Evolutionary conservation across 2,113 vertebrate genomes (phyloP), one percentile per base, ranked within the genome.

Genomic region (Trogon surrucura): DNA sequence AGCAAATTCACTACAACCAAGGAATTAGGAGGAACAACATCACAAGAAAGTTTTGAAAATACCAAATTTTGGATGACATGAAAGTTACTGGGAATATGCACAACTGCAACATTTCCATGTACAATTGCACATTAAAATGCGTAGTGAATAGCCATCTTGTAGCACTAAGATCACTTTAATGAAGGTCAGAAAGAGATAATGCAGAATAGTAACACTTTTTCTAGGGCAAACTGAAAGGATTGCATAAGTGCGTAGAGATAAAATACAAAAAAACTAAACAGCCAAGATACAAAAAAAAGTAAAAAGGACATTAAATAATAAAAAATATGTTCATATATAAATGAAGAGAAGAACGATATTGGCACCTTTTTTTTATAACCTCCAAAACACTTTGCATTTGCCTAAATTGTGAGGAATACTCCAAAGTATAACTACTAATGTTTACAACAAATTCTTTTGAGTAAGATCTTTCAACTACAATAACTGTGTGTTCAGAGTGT

Each of bases 371-470:
- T 61, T 81, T 66, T 34, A 45, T 27, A 34, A 48, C 4, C 4
- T 60, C 9, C 4, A 22, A 38, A 88, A 34, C 26, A 32, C 9
- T 58, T 79, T 58, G 2, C 6, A 27, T 58, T 88, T 81, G 13
- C 11, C 6, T 75, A 75, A 78, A 85, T 34, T 65, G 4, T 81
- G 69, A 85, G 29, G 9, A 80, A 36, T 62, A 80, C 36, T 70
- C 7, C n/a, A 25, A 53, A 66, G 13, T 62, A 65, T 36, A 79
- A 17, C 11, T 27, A 6, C 5, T 70, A 66, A 50, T 6, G 18
- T 41, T 78, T 50, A n/a, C 7, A 80, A 21, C 4, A 4, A 1
- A 0, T 2, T 11, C 36, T 34, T 57, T 57, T 30, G 0, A 22
- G 3, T 22, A 53, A 51, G 6, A 8, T 30, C 81, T 95, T 75